Conservation (phyloP, 2,888 invertebrate species). For the Sympetrum striolatum region DNA sequence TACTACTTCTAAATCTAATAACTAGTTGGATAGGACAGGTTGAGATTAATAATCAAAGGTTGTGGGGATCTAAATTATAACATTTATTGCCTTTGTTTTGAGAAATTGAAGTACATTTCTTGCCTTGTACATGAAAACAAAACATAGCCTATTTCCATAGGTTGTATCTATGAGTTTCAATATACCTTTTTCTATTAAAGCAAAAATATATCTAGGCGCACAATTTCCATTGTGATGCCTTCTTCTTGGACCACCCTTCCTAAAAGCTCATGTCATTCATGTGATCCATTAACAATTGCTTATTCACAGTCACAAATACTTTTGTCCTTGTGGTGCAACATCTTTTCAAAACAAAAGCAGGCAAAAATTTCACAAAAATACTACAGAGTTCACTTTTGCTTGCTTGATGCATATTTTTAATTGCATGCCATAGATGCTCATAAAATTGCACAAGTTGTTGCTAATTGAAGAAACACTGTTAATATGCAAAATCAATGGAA, state of each 20-base stretch:
- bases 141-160: conserved; percentile 36
- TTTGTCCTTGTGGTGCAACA: conserved; percentile 23
- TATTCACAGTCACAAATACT: conserved; percentile 29
- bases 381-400: neutral
- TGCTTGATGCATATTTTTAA: neutral
- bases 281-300: conserved; percentile 23
- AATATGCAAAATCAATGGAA: neutral
- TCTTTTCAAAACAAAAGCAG: neutral
- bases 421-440: conserved; percentile 5
- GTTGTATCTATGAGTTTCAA: conserved; percentile 30
- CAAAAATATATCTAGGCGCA: conserved; percentile 35
- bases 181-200: conserved; percentile 28
- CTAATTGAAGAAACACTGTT: conserved; percentile 6
- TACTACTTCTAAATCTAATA: too few species aligned
- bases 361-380: conserved; percentile 17
- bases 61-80: conserved; percentile 40
- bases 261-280: conserved; percentile 36
- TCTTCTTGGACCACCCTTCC: conserved; percentile 32
- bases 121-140: conserved; percentile 38
- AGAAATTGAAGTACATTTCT: conserved; percentile 43
- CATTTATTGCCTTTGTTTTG: conserved; percentile 44
- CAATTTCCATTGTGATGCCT: conserved; percentile 32
- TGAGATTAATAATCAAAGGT: neutral
- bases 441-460: neutral
- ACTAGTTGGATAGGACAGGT: too few species aligned